These are phyloP conservation scores for Hofmannophila pseudospretella DNA, from an alignment of 2,888 invertebrate species.

Conservation along the genomic window DNA sequence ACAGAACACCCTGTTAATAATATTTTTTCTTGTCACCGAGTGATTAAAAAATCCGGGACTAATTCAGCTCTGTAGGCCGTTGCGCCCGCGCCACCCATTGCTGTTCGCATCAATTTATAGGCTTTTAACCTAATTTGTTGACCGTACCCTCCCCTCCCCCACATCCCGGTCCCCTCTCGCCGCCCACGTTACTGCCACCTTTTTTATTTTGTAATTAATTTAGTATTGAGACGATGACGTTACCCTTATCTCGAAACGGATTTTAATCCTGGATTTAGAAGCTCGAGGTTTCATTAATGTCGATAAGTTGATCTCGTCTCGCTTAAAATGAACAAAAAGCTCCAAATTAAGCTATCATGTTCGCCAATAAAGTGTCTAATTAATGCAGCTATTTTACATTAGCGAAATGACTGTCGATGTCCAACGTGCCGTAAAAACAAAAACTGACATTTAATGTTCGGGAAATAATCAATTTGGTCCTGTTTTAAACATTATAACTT, in stretches of 20 bases:
- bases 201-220: conserved; percentile 51
- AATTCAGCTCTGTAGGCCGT: conserved; percentile 61
- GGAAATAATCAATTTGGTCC: conserved; percentile 43
- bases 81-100: conserved; percentile 67
- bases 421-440: conserved; percentile 54
- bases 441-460: conserved; percentile 57
- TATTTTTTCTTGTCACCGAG: conserved; percentile 65
- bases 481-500: no score
- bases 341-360: conserved; percentile 63
- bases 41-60: conserved; percentile 72
- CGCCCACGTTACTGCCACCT: conserved; percentile 43
- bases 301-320: conserved; percentile 38
- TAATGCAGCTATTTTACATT: conserved; percentile 57
- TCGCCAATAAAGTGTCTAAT: conserved; percentile 58
- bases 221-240: conserved; percentile 36
- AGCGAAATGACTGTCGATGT: conserved; percentile 58
- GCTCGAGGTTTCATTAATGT: conserved; percentile 38
- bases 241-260: conserved; percentile 41
- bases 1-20: conserved; percentile 46
- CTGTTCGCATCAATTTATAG: conserved; percentile 73
- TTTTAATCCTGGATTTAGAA: conserved; percentile 47
- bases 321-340: conserved; percentile 44
- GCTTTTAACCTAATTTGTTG: conserved; percentile 77
- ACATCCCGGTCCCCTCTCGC: conserved; percentile 23
- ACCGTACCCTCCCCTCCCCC: conserved; percentile 26